Evolutionary conservation across 2,113 vertebrate genomes (phyloP).

Genomic region (Scophthalmus maximus): DNA sequence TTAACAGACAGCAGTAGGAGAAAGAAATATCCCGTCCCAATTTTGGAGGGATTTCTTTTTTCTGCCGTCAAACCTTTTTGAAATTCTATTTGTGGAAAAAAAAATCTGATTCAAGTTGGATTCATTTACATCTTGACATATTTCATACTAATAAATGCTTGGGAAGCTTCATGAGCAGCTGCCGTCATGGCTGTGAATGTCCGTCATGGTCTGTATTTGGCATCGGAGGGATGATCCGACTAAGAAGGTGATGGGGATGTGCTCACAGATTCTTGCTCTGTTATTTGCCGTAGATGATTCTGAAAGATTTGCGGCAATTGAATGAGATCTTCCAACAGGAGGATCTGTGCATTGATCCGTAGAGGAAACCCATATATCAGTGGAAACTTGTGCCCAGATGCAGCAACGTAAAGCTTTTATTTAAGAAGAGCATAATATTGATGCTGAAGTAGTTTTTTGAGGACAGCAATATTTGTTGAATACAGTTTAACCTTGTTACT

Average conservation of each 20-base stretch:
- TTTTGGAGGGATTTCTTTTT: neutral
- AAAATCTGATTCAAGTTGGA: neutral
- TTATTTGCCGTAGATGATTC: conserved; percentile 20
- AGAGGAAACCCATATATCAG: neutral
- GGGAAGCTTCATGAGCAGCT: conserved; percentile 18
- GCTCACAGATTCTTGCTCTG: conserved; percentile 17
- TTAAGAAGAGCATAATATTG: too few species aligned
- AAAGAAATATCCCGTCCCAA: neutral
- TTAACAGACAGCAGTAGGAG: conserved; percentile 19
- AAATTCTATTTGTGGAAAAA: neutral
- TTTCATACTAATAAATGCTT: neutral
- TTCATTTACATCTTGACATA: neutral
- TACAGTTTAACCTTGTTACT: neutral
- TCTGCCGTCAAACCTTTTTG: neutral
- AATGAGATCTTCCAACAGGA: conserved; percentile 18
- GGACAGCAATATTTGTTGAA: neutral
- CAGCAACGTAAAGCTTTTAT: too few species aligned
- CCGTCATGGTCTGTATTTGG: conserved; percentile 22
- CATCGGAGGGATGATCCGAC: neutral
- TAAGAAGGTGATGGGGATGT: conserved; percentile 5
- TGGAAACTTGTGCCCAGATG: too few species aligned
- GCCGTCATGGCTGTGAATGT: conserved; percentile 7
- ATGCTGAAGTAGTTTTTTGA: neutral
- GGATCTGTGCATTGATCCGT: conserved; percentile 1
- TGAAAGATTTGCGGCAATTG: conserved; percentile 7